Base-by-base conservation (phyloP, 35 echinoderm and acorn worm genomes). In the Ophiothrix spiculata region DNA sequence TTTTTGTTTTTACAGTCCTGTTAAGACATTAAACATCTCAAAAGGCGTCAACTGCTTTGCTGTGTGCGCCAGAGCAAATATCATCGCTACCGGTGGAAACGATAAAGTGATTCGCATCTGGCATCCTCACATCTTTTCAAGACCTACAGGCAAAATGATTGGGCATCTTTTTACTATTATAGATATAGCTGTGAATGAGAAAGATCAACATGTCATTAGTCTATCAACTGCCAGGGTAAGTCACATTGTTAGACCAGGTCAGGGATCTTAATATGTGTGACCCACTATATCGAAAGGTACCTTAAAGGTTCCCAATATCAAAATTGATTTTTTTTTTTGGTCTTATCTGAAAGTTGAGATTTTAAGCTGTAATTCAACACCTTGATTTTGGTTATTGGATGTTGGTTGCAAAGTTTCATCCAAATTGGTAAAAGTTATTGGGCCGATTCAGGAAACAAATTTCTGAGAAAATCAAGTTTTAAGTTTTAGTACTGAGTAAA, bases 81-180 rank as follows among this genome's bases (percentile, higher is more conserved):
- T 99, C 78, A 94, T 99, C 21, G 92, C 96, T 38, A 99, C 96
- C 11, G 96, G 96, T 25, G 91, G 96, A 78, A 93, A 93, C 25
- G 96, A 99, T 32, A 99, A 99, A 74, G 69, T 99, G 29, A 84
- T 99, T 34, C 88, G 96, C 1, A 94, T 99, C 38, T 99, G 96
- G 96, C 96, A 99, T 45, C 96, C 96, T 33, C 96, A 99, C 56
- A 99, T 99, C 36, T 99, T 99, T 83, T 91, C 92, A 21, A 80
- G 92, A 92, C 96, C 96, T 11, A 99, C 96, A 0, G 96, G 96
- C 32, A 99, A 94, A 78, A 87, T 99, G 92, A 99, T 94, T 35
- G 92, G 96, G 39, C 96, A 99, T 87, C 78, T 99, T 56, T 99
- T 99, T 41, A 99, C 96, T 8, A 90, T 99, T 39, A 99, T 99